Evolutionary conservation across 2,113 vertebrate genomes (phyloP).

Genomic region (Oncorhynchus kisutch): DNA sequence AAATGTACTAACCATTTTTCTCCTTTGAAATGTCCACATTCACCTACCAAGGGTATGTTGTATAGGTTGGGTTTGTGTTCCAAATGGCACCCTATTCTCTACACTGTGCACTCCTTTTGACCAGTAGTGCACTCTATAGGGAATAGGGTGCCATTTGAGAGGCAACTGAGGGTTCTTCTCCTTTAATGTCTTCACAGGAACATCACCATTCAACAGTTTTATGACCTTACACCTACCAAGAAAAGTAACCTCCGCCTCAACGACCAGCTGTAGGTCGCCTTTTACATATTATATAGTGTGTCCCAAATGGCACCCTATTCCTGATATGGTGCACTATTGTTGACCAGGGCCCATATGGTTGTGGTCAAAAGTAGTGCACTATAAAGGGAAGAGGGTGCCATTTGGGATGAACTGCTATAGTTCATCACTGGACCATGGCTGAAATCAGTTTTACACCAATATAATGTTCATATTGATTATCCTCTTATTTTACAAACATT

Average conservation of each 20-base stretch:
- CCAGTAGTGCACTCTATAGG: not conserved
- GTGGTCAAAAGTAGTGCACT: no score
- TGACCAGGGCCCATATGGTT: no score
- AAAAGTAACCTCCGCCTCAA: slow-evolving; percentile 71
- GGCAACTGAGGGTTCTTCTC: not conserved
- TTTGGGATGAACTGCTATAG: no score
- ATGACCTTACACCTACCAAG: slow-evolving; percentile 58
- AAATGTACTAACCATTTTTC: not conserved
- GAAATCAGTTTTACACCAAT: no score
- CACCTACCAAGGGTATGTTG: not conserved
- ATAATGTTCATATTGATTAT: not conserved
- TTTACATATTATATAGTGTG: not conserved
- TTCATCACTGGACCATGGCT: no score
- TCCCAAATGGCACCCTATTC: no score
- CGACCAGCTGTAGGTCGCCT: slow-evolving; percentile 73
- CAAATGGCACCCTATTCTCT: no score
- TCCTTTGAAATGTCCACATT: not conserved
- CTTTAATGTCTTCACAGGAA: slow-evolving; percentile 53
- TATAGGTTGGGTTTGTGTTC: no score
- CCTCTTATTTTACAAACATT: slow-evolving; percentile 1
- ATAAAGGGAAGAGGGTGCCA: no score
- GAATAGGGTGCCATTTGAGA: not conserved
- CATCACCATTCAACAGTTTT: slow-evolving; percentile 53
- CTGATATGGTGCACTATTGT: no score
- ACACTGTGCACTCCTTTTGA: no score